Evolutionary conservation across 2,797 vertebrate species (phyloP).

Genomic region (Caiman crocodilus): DNA sequence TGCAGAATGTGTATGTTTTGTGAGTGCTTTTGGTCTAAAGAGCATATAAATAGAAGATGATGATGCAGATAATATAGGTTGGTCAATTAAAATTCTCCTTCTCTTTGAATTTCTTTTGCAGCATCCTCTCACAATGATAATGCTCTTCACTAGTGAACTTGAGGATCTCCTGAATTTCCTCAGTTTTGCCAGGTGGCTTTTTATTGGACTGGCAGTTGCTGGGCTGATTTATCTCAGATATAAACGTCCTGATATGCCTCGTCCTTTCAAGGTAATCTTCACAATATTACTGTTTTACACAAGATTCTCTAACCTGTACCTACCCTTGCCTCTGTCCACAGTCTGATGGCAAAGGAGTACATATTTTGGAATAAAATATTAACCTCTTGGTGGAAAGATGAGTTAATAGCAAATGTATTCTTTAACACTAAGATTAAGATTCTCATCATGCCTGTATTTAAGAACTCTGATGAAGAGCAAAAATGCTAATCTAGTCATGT

Average conservation of each 20-base stretch:
- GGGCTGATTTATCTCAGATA: constrained; percentile 95
- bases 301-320: constrained; percentile 52
- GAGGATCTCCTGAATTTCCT: constrained; percentile 97
- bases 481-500: fast-evolving
- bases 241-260: constrained; percentile 92
- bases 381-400: not conserved
- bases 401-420: not conserved
- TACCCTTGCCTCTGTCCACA: not conserved
- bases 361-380: not conserved
- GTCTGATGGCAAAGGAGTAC: not conserved
- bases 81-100: constrained; percentile 14
- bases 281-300: constrained; percentile 62
- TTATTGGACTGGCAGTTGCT: constrained; percentile 94
- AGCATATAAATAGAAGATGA: not conserved
- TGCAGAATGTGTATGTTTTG: fast-evolving
- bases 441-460: not conserved
- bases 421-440: not conserved
- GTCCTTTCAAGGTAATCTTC: constrained; percentile 94
- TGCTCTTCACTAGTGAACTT: constrained; percentile 94
- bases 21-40: not conserved
- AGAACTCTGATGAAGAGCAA: not conserved
- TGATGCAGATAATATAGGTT: not conserved
- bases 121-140: constrained; percentile 93
- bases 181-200: constrained; percentile 97
- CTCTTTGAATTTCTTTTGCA: constrained; percentile 74